These are phyloP conservation scores for Enteromius mattozi DNA, from an alignment of 2,797 vertebrate species.

Conservation along the genomic window DNA sequence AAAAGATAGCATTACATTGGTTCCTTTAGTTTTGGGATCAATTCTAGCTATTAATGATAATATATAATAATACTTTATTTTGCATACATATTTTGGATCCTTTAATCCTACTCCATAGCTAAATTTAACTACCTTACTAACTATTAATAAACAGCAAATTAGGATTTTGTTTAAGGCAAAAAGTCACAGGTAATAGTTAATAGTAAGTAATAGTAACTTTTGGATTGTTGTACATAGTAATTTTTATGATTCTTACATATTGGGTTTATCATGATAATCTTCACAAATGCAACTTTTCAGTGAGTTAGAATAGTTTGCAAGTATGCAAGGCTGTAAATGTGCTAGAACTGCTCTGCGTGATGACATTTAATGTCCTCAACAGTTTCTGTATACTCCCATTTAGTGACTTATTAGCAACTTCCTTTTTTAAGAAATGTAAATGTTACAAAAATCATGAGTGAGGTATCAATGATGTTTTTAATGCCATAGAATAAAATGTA, in stretches of 20 bases:
- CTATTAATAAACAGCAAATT: too few species aligned
- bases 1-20: neutral
- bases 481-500: neutral
- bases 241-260: neutral
- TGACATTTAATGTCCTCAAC: too few species aligned
- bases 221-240: neutral
- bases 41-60: too few species aligned
- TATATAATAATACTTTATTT: too few species aligned
- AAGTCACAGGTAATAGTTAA: neutral
- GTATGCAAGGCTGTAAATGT: neutral
- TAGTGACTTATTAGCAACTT: too few species aligned
- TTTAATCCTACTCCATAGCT: too few species aligned
- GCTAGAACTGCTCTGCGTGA: too few species aligned
- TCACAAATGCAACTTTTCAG: neutral
- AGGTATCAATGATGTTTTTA: neutral
- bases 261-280: neutral
- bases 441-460: neutral
- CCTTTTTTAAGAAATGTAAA: neutral
- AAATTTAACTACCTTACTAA: too few species aligned
- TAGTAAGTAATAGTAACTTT: neutral
- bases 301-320: neutral
- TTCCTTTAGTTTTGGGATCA: neutral
- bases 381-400: too few species aligned
- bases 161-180: too few species aligned
- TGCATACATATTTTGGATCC: too few species aligned